Percentiles rank a stretch among this genome's conserved stretches.
Conservation (phyloP, 2,113 vertebrate genomes). For the Electrona antarctica region DNA sequence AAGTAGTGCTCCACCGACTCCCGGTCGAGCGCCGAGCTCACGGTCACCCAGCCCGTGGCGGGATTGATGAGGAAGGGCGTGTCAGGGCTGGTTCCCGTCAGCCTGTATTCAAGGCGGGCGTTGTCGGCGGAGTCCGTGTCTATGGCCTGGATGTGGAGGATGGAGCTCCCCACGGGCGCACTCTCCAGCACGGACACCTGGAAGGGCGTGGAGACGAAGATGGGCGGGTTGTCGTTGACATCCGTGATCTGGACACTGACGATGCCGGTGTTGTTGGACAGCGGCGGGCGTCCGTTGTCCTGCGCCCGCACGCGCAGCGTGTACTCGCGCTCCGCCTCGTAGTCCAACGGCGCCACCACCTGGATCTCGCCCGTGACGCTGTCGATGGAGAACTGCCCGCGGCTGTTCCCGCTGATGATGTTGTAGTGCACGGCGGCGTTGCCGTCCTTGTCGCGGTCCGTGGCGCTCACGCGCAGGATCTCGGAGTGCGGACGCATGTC, state of each 20-base stretch:
- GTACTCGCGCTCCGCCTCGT: constrained; percentile 92
- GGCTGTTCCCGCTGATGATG: constrained; percentile 96
- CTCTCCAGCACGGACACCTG: constrained; percentile 96
- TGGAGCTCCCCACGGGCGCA: constrained; percentile 92
- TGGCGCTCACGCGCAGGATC: constrained; percentile 90
- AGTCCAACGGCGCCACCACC: constrained; percentile 93
- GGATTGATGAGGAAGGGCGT: constrained; percentile 94
- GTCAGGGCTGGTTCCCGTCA: constrained; percentile 85
- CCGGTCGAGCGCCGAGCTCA: constrained; percentile 92
- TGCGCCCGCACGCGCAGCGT: constrained; percentile 92
- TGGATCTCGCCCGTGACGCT: constrained; percentile 94
- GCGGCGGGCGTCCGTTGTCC: constrained; percentile 92
- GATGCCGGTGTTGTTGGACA: constrained; percentile 97
- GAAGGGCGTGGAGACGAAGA: constrained; percentile 98
- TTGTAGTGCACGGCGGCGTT: constrained; percentile 95
- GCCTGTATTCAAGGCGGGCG: constrained; percentile 90
- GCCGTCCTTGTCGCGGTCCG: constrained; percentile 92
- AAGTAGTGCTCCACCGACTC: constrained; percentile 94
- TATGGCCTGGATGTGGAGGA: constrained; percentile 96
- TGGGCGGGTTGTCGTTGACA: constrained; percentile 95
- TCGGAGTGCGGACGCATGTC: constrained; percentile 91
- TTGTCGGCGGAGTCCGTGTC: constrained; percentile 95
- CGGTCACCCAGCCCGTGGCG: constrained; percentile 95
- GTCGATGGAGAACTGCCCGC: constrained; percentile 95
- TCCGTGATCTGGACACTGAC: constrained; percentile 95